Evolutionary conservation across 2,113 vertebrate species (phyloP).

Genomic region (Phylloscopus trochilus): DNA sequence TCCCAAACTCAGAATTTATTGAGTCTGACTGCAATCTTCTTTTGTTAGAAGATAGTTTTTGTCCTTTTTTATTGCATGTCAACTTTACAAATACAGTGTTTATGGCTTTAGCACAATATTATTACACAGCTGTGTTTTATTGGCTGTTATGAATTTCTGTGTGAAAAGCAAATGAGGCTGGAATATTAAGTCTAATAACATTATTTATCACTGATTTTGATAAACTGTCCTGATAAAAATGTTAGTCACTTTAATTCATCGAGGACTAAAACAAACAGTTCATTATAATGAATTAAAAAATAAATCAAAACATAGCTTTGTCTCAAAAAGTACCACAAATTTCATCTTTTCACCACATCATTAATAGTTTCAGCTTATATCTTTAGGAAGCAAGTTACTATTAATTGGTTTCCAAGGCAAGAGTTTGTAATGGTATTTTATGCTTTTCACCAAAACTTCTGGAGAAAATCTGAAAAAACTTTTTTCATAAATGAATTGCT

Average conservation of each 20-base stretch:
- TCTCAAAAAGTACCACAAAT: not conserved
- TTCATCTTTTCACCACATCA: not conserved
- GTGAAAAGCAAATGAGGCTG: conserved; percentile 38
- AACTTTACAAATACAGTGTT: not conserved
- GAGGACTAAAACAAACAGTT: conserved; percentile 14
- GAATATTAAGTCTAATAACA: conserved; percentile 31
- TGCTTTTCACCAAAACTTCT: not conserved
- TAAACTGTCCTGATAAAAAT: conserved; percentile 22
- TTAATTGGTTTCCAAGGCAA: not conserved
- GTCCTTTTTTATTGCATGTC: not conserved
- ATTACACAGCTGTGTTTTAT: conserved; percentile 6
- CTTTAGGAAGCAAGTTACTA: not conserved
- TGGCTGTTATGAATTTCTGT: not conserved
- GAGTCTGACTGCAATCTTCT: not conserved
- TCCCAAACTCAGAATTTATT: not conserved
- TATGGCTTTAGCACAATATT: not conserved
- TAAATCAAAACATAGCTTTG: not conserved
- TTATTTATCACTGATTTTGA: conserved; percentile 43
- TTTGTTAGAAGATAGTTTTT: not conserved
- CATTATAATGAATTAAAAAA: conserved; percentile 6
- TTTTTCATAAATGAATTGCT: not conserved
- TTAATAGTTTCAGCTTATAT: not conserved
- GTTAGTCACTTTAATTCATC: conserved; percentile 9
- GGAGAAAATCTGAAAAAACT: not conserved
- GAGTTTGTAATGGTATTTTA: not conserved